Evolutionary conservation across 2,888 invertebrate genomes (phyloP).

Genomic region (Mystacides longicornis): DNA sequence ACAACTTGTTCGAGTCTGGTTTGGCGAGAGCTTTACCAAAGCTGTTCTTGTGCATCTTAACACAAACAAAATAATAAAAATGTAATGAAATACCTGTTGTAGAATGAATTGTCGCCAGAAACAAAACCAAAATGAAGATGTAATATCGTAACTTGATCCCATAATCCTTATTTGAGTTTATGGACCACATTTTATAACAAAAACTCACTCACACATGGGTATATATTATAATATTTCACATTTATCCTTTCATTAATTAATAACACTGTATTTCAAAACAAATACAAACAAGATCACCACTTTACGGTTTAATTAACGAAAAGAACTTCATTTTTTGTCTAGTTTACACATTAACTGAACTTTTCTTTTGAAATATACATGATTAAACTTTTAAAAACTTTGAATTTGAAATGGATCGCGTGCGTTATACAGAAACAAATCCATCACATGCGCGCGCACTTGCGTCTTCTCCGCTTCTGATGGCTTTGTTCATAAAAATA

Average conservation of each 20-base stretch:
- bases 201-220: conserved; percentile 42
- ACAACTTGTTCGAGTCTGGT: not conserved
- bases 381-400: conserved; percentile 27
- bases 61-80: not conserved
- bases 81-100: conserved; percentile 49
- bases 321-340: conserved; percentile 51
- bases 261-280: conserved; percentile 39
- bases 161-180: conserved; percentile 60
- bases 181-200: conserved; percentile 60
- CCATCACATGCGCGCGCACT: conserved; percentile 38
- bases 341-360: conserved; percentile 33
- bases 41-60: not conserved
- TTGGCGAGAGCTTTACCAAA: not conserved
- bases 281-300: conserved; percentile 31
- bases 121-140: conserved; percentile 41
- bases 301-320: conserved; percentile 50
- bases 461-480: conserved; percentile 51
- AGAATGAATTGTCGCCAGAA: conserved; percentile 44
- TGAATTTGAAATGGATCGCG: conserved; percentile 29
- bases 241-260: conserved; percentile 41
- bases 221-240: conserved; percentile 35
- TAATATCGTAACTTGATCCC: conserved; percentile 53
- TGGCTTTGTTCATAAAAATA: conserved; percentile 52
- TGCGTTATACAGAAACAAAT: conserved; percentile 11
- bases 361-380: conserved; percentile 19